Evolutionary conservation across 2,888 invertebrate species (phyloP), one percentile per base, ranked within the genome.

Genomic region (Tinea trinotella): DNA sequence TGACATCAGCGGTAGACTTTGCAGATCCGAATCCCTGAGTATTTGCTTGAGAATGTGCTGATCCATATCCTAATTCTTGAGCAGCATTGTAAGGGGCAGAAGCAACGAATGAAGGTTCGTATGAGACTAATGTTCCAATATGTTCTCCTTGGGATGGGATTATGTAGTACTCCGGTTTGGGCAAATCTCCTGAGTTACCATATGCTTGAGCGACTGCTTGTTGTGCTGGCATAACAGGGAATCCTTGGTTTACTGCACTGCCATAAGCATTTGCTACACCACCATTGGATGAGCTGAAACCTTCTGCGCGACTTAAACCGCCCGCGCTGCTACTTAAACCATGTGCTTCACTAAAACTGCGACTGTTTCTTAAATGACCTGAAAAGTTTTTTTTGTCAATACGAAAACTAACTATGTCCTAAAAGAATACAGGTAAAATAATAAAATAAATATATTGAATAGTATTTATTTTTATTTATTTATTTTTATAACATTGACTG

Each of bases 321-420:
- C 66, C 66, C 30, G 66, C 57, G 58, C 62, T 68, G 59, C 61
- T 67, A 60, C 66, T 73, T 64, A 65, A 67, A 13, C 72, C 80
- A 53, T 75, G 67, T 17, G 77, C 74, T 13, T 67, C 57, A 18
- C 77, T 67, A 60, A 68, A 76, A 54, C 70, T 65, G n/a, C 83
- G 82, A 63, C 73, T 74, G 62, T 75, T 71, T 66, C 83, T 83
- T 67, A 64, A 71, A 24, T 68, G n/a, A n/a, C n/a, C n/a, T n/a
- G n/a, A n/a, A n/a, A n/a, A n/a, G n/a, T n/a, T n/a, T n/a, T n/a
- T n/a, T n/a, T n/a, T n/a, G n/a, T n/a, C n/a, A n/a, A n/a, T n/a
- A n/a, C n/a, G n/a, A n/a, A n/a, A n/a, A n/a, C n/a, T n/a, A n/a
- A n/a, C n/a, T n/a, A n/a, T n/a, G n/a, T n/a, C n/a, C n/a, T n/a